Evolutionary conservation across 2,113 vertebrate genomes (phyloP).

Genomic region (Rhinoptilus africanus): DNA sequence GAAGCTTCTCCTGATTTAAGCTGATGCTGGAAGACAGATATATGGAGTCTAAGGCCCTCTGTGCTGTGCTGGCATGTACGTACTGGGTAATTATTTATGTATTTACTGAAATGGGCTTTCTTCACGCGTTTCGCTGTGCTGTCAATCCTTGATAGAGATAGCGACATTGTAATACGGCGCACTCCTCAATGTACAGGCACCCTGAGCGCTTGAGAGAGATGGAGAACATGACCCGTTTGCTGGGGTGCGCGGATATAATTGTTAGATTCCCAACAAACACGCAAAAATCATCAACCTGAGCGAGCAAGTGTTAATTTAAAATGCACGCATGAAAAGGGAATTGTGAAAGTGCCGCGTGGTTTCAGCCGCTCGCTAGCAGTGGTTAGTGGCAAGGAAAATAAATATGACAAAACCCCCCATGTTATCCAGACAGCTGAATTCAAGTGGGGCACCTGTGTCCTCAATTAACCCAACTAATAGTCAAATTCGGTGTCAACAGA

Average conservation of each 20-base stretch:
- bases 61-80: neutral
- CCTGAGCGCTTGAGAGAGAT: neutral
- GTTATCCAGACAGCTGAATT: neutral
- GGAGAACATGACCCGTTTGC: neutral
- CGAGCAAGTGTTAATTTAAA: neutral
- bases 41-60: neutral
- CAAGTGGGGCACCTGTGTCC: neutral
- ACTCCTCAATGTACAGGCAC: neutral
- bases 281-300: neutral
- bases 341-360: fast-evolving
- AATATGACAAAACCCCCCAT: fast-evolving
- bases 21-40: neutral
- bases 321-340: neutral
- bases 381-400: neutral
- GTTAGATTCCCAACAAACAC: neutral
- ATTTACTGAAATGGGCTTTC: neutral
- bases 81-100: neutral
- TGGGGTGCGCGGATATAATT: fast-evolving
- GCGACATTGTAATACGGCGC: fast-evolving
- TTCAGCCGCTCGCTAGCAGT: neutral
- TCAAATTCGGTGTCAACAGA: neutral
- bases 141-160: neutral
- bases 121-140: neutral
- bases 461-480: neutral
- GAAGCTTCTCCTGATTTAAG: neutral